phyloP scores from a whole-genome alignment of 2,797 vertebrate genomes.

The Florisuga fusca region DNA sequence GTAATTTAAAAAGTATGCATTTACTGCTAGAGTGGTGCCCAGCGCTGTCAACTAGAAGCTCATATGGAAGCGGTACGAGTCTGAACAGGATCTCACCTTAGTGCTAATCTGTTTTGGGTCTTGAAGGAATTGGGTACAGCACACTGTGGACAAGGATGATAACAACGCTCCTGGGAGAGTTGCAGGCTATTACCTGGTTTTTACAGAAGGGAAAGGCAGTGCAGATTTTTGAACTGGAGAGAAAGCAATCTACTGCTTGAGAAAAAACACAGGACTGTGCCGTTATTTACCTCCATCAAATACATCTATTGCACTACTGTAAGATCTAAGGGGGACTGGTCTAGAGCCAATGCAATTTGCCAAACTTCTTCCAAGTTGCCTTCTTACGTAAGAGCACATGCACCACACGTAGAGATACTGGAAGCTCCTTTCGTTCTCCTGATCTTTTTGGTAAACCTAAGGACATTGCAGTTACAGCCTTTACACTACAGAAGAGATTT shows the following conservation, averaged over 20 bases:
- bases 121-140: conserved; percentile 59
- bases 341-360: neutral
- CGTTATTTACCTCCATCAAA: conserved; percentile 11
- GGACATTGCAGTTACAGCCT: neutral
- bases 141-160: conserved; percentile 62
- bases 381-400: neutral
- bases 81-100: conserved; percentile 61
- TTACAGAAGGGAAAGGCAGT: conserved; percentile 70
- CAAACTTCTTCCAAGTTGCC: neutral
- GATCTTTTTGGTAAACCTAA: neutral
- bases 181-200: conserved; percentile 63
- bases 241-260: conserved; percentile 47
- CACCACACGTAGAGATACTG: neutral
- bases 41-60: conserved; percentile 46
- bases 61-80: conserved; percentile 16
- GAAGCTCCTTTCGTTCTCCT: conserved; percentile 17
- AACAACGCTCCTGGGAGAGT: conserved; percentile 48
- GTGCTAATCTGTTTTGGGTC: conserved; percentile 58
- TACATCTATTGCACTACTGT: neutral
- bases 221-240: conserved; percentile 57
- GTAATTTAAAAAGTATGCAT: neutral
- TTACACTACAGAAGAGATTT: neutral
- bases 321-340: neutral
- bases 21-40: conserved; percentile 40
- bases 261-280: conserved; percentile 39